Conservation (phyloP, 2,113 vertebrate species). For the Sinosuthora webbiana region DNA sequence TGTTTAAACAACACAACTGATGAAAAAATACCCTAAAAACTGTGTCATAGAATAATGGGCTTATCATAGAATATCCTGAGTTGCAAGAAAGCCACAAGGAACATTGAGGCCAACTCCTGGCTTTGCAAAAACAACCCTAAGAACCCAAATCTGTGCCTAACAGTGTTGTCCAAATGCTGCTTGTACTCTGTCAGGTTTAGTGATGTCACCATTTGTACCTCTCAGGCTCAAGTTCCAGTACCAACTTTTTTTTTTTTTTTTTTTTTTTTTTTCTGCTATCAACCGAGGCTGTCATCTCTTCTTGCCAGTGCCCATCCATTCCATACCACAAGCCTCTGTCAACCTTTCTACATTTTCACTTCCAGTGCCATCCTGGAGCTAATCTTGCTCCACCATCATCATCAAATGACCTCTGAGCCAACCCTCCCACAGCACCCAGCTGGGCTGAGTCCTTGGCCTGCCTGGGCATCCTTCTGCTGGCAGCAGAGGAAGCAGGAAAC, state of each 20-base stretch:
- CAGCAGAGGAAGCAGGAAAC: background rate
- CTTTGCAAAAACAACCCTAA: background rate
- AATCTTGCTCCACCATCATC: background rate
- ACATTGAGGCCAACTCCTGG: background rate
- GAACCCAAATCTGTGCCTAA: background rate
- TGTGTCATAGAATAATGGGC: background rate
- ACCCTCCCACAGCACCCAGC: background rate
- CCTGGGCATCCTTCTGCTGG: fast-evolving
- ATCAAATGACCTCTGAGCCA: background rate
- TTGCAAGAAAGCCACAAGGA: background rate
- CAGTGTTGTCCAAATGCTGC: background rate
- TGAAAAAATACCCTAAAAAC: background rate
- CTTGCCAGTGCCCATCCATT: background rate
- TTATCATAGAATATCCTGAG: background rate
- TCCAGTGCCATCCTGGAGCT: background rate
- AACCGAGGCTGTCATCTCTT: background rate
- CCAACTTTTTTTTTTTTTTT: background rate
- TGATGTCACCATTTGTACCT: background rate
- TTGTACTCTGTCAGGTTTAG: background rate
- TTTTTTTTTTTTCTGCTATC: background rate
- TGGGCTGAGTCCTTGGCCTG: background rate
- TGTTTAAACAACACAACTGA: background rate
- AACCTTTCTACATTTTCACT: background rate
- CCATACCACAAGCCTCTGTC: background rate
- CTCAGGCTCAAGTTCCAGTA: background rate